These are phyloP conservation scores for Rhadina sibilatrix DNA, from an alignment of 2,113 vertebrate genomes.

Conservation along the genomic window DNA sequence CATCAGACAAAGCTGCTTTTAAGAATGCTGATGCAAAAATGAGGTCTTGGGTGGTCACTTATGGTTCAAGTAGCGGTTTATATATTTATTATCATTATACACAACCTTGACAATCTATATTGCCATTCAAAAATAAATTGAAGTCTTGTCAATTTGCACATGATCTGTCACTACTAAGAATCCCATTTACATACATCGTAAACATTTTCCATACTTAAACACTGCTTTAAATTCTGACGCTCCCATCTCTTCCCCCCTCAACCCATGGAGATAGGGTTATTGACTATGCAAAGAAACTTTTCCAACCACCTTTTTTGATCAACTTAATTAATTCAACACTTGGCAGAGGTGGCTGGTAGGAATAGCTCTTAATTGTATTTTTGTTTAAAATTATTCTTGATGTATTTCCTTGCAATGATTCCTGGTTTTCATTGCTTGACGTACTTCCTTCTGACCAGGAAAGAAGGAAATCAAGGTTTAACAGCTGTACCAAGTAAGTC, in stretches of 20 bases:
- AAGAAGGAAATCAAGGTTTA: neutral
- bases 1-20: neutral
- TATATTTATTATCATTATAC: constrained; percentile 73
- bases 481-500: neutral
- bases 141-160: constrained; percentile 58
- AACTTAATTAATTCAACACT: neutral
- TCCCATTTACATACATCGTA: constrained; percentile 54
- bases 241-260: neutral
- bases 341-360: neutral
- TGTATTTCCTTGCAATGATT: neutral
- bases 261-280: neutral
- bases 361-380: neutral
- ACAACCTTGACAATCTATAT: constrained; percentile 56
- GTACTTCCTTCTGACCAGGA: neutral
- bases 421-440: neutral
- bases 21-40: neutral
- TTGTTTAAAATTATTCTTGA: neutral
- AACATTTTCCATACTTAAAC: constrained; percentile 61
- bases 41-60: constrained; percentile 2
- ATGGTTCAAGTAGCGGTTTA: constrained; percentile 53
- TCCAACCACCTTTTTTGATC: neutral
- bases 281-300: neutral
- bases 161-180: constrained; percentile 50
- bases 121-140: constrained; percentile 66
- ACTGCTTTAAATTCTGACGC: constrained; percentile 3